Evolutionary conservation across 2,888 invertebrate genomes (phyloP).

Genomic region (Microplitis deprimator): DNA sequence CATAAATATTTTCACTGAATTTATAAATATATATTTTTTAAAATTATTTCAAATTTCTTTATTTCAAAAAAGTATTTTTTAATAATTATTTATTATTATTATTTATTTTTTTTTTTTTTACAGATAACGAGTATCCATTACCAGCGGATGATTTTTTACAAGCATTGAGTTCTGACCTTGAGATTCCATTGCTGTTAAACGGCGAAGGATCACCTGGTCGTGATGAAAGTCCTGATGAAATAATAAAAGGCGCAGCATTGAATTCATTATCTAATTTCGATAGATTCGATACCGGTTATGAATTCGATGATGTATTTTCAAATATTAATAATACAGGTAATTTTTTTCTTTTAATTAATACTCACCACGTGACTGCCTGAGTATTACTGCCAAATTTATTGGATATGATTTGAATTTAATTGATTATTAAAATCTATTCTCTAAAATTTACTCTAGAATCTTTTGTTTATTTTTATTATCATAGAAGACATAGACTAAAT

Average conservation of each 20-base stretch:
- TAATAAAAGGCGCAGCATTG: conserved; percentile 55
- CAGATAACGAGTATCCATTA: conserved; percentile 57
- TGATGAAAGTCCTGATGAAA: conserved; percentile 60
- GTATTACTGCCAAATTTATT: too few relatives aligned
- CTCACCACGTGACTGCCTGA: too few relatives aligned
- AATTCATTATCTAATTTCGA: conserved; percentile 51
- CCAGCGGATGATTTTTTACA: conserved; percentile 63
- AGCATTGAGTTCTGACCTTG: conserved; percentile 61
- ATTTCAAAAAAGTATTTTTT: background rate
- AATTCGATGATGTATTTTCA: conserved; percentile 47
- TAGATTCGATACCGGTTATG: conserved; percentile 51
- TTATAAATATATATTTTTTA: too few relatives aligned
- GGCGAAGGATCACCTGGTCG: conserved; percentile 55
- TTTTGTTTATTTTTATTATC: background rate
- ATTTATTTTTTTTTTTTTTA: conserved; percentile 44
- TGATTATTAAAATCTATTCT: too few relatives aligned
- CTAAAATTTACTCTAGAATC: background rate
- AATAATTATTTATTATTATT: background rate
- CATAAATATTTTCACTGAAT: conserved; percentile 9
- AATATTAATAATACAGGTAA: conserved; percentile 37
- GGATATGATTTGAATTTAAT: too few relatives aligned
- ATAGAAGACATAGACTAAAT: too few relatives aligned
- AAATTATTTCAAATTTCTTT: background rate
- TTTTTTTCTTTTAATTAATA: background rate
- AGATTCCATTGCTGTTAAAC: conserved; percentile 59